Evolutionary conservation across 1,140 invertebrate species (phyloP).

Genomic region (Homarus americanus): DNA sequence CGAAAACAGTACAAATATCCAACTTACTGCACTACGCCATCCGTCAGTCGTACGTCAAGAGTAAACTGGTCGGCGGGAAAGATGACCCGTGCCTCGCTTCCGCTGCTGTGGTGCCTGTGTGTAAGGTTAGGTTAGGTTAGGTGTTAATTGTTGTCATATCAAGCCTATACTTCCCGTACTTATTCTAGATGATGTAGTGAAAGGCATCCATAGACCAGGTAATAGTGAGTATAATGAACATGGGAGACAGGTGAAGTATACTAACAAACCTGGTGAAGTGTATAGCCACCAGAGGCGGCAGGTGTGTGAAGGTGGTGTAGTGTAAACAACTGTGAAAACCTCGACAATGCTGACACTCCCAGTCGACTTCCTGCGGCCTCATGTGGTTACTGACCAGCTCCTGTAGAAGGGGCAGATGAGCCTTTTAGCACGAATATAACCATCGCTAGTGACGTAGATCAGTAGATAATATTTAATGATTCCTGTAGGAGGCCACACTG

Average conservation of each 20-base stretch:
- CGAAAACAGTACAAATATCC: no score
- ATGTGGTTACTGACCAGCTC: not conserved
- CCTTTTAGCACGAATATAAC: no score
- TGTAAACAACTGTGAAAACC: not conserved
- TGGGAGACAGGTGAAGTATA: not conserved
- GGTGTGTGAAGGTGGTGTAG: not conserved
- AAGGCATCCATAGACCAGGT: no score
- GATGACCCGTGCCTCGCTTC: not conserved
- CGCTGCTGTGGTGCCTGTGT: not conserved
- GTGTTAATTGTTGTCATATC: no score
- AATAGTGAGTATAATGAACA: no score
- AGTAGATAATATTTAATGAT: not conserved
- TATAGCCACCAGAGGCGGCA: not conserved
- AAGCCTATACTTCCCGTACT: no score
- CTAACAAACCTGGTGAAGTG: not conserved
- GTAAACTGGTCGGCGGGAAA: not conserved
- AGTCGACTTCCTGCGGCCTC: not conserved
- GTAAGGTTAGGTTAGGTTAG: no score
- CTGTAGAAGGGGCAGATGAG: no score
- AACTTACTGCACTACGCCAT: not conserved
- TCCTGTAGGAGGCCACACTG: not conserved
- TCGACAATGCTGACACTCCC: constrained; percentile 4
- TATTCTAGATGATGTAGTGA: no score
- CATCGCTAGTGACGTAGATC: not conserved
- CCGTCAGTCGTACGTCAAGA: not conserved